Base-by-base conservation (phyloP, 2,113 vertebrate species). In the Orycteropus afer region DNA sequence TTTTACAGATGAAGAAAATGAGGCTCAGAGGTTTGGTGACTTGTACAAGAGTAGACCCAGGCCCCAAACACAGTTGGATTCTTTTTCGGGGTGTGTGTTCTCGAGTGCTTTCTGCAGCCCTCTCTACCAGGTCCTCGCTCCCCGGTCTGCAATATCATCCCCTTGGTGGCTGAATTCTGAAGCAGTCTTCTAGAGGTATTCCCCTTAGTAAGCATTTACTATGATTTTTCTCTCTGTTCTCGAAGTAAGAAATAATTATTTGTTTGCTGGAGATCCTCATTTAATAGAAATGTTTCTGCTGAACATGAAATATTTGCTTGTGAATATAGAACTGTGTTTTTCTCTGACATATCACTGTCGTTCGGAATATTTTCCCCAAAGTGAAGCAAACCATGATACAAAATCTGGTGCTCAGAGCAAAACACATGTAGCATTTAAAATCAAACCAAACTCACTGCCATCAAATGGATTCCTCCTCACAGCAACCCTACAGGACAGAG, bases 21-120 rank as follows among this genome's bases (percentile, higher is more conserved):
- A 29, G 37, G 9, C 37, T 61, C n/a, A 18, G 61, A 83, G 29
- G 27, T 11, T 45, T 81, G 74, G 9, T 7, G 67, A n/a, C 32
- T 53, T 23, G 61, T 47, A 37, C 8, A 14, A 22, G 53, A 37
- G 5, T 1, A 63, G 51, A 61, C 1, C 1, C 34, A 42, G 42
- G 73, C 27, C 20, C 20, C 78, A 29, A 7, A 12, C 37, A 14
- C 1, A 1, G 47, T 7, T 57, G 3, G 25, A 23, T 13, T 47
- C 47, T 17, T 37, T 15, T 14, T 69, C 69, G 4, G 80, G 32
- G 22, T 8, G 1, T 12, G 0, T 11, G 18, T 37, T 37, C 45
- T 91, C 0, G 4, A 53, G n/a, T 20, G 15, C 23, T 49, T 67
- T 13, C 0, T 0, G 1, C 11, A 7, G 61, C 15, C n/a, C 18